Conservation (phyloP, 2,797 vertebrate species). For the Hephaestus fuliginosus region DNA sequence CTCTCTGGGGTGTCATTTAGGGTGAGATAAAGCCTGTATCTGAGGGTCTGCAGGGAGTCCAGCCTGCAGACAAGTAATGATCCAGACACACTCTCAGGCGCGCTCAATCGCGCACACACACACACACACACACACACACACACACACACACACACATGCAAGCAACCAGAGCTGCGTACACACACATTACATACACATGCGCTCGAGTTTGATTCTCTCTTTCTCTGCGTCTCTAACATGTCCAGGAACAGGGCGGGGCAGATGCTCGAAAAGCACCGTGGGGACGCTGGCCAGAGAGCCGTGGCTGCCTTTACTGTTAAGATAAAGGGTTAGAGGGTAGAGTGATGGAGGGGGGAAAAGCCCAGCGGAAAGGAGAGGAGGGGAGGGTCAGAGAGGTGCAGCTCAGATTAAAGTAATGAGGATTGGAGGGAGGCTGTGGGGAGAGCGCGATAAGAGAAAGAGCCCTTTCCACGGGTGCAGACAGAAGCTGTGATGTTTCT, state of each 20-base stretch:
- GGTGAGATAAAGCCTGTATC: constrained; percentile 63
- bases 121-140: constrained; percentile 9
- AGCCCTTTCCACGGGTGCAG: constrained; percentile 2
- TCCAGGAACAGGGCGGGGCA: constrained; percentile 66
- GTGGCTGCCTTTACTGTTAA: constrained; percentile 40
- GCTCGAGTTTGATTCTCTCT: neutral
- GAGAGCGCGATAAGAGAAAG: constrained; percentile 38
- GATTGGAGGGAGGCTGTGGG: constrained; percentile 31
- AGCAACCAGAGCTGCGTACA: neutral
- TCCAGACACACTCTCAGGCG: constrained; percentile 48
- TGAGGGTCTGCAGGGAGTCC: constrained; percentile 57
- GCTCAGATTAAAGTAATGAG: constrained; percentile 63
- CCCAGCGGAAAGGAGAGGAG: constrained; percentile 26
- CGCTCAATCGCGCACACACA: constrained; percentile 13
- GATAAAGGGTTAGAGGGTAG: constrained; percentile 42
- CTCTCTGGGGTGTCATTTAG: constrained; percentile 73
- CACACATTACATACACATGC: constrained; percentile 33
- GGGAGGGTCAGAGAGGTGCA: constrained; percentile 32
- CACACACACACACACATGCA: constrained; percentile 12
- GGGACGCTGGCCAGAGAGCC: constrained; percentile 42
- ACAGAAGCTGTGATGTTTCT: constrained; percentile 41
- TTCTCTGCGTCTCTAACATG: constrained; percentile 34
- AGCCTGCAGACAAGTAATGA: constrained; percentile 72
- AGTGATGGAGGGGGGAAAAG: constrained; percentile 41
- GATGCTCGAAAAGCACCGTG: constrained; percentile 37